Evolutionary conservation across 1,140 invertebrate genomes (phyloP).

Genomic region (Anastatus disparis): DNA sequence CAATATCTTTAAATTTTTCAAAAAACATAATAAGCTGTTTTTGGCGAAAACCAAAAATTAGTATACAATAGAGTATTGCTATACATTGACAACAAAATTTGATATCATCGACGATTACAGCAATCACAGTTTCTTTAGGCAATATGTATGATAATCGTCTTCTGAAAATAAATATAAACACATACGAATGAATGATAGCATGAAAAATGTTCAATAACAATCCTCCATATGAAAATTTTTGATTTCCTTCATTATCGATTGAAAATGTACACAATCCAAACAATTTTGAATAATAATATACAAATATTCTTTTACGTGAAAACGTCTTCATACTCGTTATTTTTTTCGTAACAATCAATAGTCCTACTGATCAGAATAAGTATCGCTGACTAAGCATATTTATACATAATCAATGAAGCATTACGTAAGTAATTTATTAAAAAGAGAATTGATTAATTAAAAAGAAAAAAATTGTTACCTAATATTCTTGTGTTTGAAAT

Average conservation of each 20-base stretch:
- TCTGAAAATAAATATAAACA: neutral
- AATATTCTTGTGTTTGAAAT: too few species aligned
- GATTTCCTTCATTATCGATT: neutral
- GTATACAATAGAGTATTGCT: neutral
- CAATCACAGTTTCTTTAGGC: slow-evolving; percentile 8
- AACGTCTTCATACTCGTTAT: too few species aligned
- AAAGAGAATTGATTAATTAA: too few species aligned
- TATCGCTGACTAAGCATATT: too few species aligned
- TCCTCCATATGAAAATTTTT: neutral
- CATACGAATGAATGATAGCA: neutral
- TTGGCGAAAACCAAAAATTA: slow-evolving; percentile 7
- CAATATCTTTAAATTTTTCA: neutral
- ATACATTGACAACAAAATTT: neutral
- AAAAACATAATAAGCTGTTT: neutral
- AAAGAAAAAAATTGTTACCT: too few species aligned
- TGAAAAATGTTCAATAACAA: neutral
- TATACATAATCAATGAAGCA: too few species aligned
- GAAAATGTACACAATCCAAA: slow-evolving; percentile 23
- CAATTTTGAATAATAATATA: slow-evolving; percentile 16
- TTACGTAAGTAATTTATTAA: neutral
- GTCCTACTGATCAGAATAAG: too few species aligned
- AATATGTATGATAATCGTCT: neutral
- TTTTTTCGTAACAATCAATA: too few species aligned
- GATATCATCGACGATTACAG: slow-evolving; percentile 1
- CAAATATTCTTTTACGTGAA: neutral